A percentile compares a stretch with the other conserved stretches of the same genome.
phyloP scores from a whole-genome alignment of 2,113 vertebrate species.

The Coptodon rendalli region DNA sequence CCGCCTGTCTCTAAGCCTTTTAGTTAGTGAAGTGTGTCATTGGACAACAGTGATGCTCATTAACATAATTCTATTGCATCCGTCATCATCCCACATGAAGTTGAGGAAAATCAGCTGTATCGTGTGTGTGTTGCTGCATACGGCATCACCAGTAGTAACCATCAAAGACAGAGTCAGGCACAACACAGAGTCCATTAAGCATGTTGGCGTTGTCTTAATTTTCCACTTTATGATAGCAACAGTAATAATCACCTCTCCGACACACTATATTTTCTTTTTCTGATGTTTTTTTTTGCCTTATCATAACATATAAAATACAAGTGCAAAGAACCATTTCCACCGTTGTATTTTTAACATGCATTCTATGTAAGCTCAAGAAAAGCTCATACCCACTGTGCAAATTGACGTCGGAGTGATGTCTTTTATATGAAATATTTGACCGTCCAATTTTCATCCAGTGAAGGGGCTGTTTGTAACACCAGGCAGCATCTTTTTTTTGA shows the following conservation, averaged over 20 bases:
- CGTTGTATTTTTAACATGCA: not conserved
- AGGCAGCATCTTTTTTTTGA: not conserved
- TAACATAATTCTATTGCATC: constrained; percentile 25
- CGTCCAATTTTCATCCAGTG: not conserved
- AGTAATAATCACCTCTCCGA: not conserved
- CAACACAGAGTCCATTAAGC: not conserved
- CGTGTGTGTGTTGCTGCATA: not conserved
- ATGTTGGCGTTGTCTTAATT: not conserved
- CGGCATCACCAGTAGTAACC: not conserved
- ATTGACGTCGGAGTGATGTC: not conserved
- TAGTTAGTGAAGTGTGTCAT: constrained; percentile 22
- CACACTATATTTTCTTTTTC: not conserved
- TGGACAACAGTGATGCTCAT: constrained; percentile 28
- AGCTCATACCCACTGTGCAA: not conserved
- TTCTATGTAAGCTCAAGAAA: not conserved
- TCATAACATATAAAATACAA: not conserved
- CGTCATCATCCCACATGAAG: constrained; percentile 12
- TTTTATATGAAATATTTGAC: not conserved
- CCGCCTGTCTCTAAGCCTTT: constrained; percentile 1
- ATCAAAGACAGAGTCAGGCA: not conserved
- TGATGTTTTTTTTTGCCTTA: not conserved
- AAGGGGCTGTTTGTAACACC: not conserved
- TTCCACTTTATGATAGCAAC: not conserved
- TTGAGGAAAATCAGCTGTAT: not conserved
- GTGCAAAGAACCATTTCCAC: not conserved